Evolutionary conservation across 1,140 invertebrate genomes (phyloP).

Genomic region (Drosophila hydei): DNA sequence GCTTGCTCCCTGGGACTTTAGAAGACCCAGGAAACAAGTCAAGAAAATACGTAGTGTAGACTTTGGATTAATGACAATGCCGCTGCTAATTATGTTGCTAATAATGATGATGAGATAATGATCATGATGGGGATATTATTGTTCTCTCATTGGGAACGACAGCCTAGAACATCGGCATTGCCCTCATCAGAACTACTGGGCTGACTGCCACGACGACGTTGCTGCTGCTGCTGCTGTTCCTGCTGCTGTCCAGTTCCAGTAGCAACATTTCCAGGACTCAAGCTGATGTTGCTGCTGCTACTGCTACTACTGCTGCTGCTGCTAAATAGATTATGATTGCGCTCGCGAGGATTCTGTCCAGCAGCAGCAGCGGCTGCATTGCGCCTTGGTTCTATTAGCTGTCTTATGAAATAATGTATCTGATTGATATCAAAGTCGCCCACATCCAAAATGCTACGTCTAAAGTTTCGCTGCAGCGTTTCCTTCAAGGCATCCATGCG

Average conservation of each 20-base stretch:
- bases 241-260: background rate
- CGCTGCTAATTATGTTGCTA: no score
- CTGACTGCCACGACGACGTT: conserved; percentile 2
- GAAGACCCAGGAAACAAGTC: conserved; percentile 3
- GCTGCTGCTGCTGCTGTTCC: background rate
- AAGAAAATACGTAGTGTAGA: conserved; percentile 14
- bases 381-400: conserved; percentile 41
- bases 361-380: background rate
- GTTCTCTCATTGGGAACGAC: conserved; percentile 60
- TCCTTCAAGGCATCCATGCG: conserved; percentile 84
- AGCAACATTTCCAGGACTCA: background rate
- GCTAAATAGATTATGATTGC: background rate
- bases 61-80: conserved; percentile 16
- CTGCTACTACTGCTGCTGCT: conserved; percentile 14
- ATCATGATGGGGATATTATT: background rate
- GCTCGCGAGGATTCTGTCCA: background rate
- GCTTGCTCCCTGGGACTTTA: conserved; percentile 24
- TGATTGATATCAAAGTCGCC: conserved; percentile 52
- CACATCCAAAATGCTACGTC: conserved; percentile 43
- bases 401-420: conserved; percentile 66
- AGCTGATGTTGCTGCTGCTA: conserved; percentile 1
- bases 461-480: conserved; percentile 61
- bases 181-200: conserved; percentile 42
- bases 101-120: background rate
- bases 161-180: conserved; percentile 42